Base-by-base conservation (phyloP, 2,888 invertebrate genomes). In the Hanleya hanleyi region DNA sequence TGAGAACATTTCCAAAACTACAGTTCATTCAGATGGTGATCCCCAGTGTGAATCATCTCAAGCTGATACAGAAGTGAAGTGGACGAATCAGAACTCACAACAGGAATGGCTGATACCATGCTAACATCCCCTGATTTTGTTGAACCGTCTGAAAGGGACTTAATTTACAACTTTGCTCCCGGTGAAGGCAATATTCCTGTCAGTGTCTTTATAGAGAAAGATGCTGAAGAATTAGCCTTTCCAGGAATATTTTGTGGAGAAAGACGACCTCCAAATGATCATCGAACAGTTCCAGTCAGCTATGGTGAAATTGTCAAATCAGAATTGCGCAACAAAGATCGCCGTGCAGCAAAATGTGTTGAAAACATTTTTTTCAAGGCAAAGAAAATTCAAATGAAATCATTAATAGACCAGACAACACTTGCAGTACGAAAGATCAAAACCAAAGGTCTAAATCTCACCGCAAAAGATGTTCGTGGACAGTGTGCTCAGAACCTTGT, bases 81-180 rank as follows among this genome's bases (percentile, higher is more conserved):
- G 15, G 74, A 76, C 72, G 70, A 70, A 49, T 22, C 62, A 50
- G 77, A 77, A 67, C 7, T 65, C n/a, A 65, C 65, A 57, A 67
- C 73, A 57, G 75, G 77, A 26, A 57, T 68, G 65, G 49, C 67
- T 26, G 76, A 77, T 33, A 76, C 76, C 18, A 37, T 77, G 67
- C 41, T 77, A 26, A 67, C 73, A 37, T 29, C 77, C n/a, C 75
- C 51, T 65, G 76, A 75, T 38, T 75, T 75, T 67, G 47, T 75
- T 29, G 74, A 77, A 51, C 5, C 69, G 26, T 29, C 18, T 36
- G 78, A 80, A 71, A 71, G 70, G 69, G 78, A 77, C 29, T 2
- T 69, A n/a, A 36, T 80, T 12, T 78, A 74, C 49, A 71, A 70
- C 49, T 73, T 77, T 70, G 78, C 79, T 33, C 75, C 79, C 29